A percentile compares a stretch with the other conserved stretches of the same genome.
These are phyloP conservation scores for Wasmannia auropunctata DNA, from an alignment of 1,140 invertebrate species.

Conservation along the genomic window DNA sequence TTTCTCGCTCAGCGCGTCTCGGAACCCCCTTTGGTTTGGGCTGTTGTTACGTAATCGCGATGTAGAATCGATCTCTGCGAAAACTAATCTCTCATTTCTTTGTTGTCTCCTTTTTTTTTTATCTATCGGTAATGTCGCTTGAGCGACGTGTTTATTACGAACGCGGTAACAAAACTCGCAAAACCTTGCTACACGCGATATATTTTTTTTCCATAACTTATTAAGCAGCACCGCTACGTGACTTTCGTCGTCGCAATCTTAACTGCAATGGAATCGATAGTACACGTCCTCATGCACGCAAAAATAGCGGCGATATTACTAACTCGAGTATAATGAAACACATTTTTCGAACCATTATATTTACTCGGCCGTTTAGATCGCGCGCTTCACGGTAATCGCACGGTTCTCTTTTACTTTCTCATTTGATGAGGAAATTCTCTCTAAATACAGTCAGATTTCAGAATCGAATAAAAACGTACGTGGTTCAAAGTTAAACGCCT, in stretches of 20 bases:
- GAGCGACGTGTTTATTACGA: not conserved
- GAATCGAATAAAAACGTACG: not conserved
- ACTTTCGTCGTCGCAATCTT: conserved; percentile 67
- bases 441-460: not conserved
- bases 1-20: not conserved
- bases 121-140: conserved; percentile 15
- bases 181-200: not conserved
- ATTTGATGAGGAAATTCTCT: not conserved
- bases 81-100: not conserved
- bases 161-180: not conserved
- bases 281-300: conserved; percentile 61
- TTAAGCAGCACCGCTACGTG: conserved; percentile 45
- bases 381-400: not conserved
- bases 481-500: not conserved
- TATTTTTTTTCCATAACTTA: not conserved
- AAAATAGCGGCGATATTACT: conserved; percentile 25
- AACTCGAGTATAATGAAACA: conserved; percentile 23
- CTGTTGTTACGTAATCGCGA: conserved; percentile 58
- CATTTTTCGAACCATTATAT: not conserved
- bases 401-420: not conserved
- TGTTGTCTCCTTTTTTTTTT: not conserved
- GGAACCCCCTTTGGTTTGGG: not conserved
- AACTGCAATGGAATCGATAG: conserved; percentile 77
- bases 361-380: not conserved
- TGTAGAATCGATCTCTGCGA: conserved; percentile 51